Evolutionary conservation across 2,113 vertebrate genomes (phyloP).

Genomic region (Lampris megalopsis): DNA sequence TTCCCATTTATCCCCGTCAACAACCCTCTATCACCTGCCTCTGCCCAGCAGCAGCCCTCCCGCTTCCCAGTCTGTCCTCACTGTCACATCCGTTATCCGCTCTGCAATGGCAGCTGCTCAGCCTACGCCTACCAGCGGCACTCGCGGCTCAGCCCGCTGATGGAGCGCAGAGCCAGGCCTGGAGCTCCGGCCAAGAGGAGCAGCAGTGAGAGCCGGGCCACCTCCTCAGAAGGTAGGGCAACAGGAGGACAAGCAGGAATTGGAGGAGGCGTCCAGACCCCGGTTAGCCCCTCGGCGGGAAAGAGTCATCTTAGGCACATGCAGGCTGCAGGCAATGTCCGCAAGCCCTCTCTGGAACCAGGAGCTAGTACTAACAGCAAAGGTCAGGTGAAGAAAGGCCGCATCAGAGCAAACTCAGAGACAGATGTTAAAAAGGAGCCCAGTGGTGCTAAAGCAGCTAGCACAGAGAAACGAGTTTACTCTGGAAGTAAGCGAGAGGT

Average conservation of each 20-base stretch:
- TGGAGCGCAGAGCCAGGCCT: conserved; percentile 70
- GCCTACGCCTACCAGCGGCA: conserved; percentile 82
- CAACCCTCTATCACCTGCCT: conserved; percentile 74
- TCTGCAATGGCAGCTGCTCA: conserved; percentile 84
- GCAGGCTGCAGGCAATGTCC: conserved; percentile 74
- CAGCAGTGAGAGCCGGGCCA: conserved; percentile 81
- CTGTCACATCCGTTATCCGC: conserved; percentile 81
- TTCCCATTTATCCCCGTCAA: conserved; percentile 74
- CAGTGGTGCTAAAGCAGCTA: conserved; percentile 49
- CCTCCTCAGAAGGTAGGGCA: conserved; percentile 66
- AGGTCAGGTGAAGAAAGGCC: conserved; percentile 68
- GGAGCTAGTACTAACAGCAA: conserved; percentile 55
- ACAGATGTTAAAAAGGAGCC: conserved; percentile 74
- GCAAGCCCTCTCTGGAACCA: conserved; percentile 66
- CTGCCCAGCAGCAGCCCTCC: conserved; percentile 65
- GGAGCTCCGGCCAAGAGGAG: conserved; percentile 74
- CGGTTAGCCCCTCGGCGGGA: conserved; percentile 73
- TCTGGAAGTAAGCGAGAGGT: conserved; percentile 67
- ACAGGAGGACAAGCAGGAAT: conserved; percentile 52
- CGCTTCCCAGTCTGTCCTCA: conserved; percentile 76
- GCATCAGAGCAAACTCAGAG: conserved; percentile 71
- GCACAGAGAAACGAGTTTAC: conserved; percentile 66
- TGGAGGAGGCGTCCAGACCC: conserved; percentile 69
- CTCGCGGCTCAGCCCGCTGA: conserved; percentile 81
- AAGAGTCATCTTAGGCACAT: conserved; percentile 76